Evolutionary conservation across 2,888 invertebrate species (phyloP), one percentile per base, ranked within the genome.

Genomic region (Mesorhabditis belari): DNA sequence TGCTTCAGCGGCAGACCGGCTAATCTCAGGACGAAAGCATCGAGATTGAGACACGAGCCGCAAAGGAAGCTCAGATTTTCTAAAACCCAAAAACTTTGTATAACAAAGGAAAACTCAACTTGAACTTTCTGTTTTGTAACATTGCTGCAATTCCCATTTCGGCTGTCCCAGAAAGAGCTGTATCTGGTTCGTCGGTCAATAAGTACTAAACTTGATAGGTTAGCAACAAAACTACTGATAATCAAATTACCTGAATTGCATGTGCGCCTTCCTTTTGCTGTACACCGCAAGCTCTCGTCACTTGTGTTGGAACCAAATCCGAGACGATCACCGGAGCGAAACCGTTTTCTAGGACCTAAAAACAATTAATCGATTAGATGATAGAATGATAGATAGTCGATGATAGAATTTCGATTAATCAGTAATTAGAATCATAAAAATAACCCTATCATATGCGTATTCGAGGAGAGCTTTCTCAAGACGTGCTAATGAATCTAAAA

Each of bases 131-230:
- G n/a, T 65, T 71, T 26, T 54, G 58, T 52, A 73, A 63, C 44
- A 68, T 65, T 5, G 72, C 62, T 51, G 75, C 79, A 19, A 81
- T 74, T 25, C 81, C 81, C 79, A 80, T 81, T 64, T 80, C 80
- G n/a, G 77, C 80, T 6, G 80, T 81, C 26, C 80, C 80, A 0
- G 80, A 78, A 35, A 81, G 63, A 57, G 74, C 77, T 3, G 67
- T 56, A 25, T 68, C 55, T 0, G 65, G 55, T 5, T 73, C 64
- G 9, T 64, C 63, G 2, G 19, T 55, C 9, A 77, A 62, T 5
- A 64, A 58, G 61, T 79, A 79, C 66, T 76, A 75, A 23, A 51
- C n/a, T 2, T 5, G 9, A 24, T 23, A 35, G 9, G 55, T 59
- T 21, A 1, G 5, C 17, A 24, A 27, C 4, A 59, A 24, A 57